Percentiles rank a stretch among this genome's conserved stretches.
phyloP scores from a whole-genome alignment of 2,797 vertebrate species.

The Phrynocephalus vlangalii region DNA sequence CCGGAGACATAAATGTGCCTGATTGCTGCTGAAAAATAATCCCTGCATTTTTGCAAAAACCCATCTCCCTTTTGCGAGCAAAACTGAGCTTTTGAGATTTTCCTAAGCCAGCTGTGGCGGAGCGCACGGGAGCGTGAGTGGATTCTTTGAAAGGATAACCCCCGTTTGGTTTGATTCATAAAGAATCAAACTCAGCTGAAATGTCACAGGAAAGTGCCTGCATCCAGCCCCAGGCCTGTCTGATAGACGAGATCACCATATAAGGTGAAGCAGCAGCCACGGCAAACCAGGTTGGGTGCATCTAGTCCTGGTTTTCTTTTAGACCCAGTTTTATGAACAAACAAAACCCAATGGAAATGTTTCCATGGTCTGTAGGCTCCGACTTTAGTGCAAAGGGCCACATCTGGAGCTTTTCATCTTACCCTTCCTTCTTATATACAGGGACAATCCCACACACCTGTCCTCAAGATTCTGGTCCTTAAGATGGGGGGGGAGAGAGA shows the following conservation, averaged over 20 bases:
- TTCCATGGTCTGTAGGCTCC: too few species aligned
- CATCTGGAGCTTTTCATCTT: too few species aligned
- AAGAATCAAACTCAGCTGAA: slow-evolving; percentile 64
- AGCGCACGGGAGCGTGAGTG: slow-evolving; percentile 39
- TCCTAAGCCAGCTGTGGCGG: slow-evolving; percentile 4
- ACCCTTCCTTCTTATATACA: too few species aligned
- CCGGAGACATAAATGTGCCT: slow-evolving; percentile 42
- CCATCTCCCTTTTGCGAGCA: slow-evolving; percentile 2
- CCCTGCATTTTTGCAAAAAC: background rate
- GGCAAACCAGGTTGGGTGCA: slow-evolving; percentile 61
- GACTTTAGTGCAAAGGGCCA: too few species aligned
- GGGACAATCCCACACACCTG: too few species aligned
- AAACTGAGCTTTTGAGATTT: slow-evolving; percentile 26
- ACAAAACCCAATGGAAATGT: too few species aligned
- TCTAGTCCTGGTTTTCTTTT: slow-evolving; percentile 47
- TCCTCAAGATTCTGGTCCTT: too few species aligned
- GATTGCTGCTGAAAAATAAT: slow-evolving; percentile 41
- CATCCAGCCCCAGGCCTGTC: slow-evolving; percentile 55
- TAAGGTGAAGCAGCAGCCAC: slow-evolving; percentile 5
- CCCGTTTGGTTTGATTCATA: slow-evolving; percentile 61
- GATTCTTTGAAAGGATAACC: slow-evolving; percentile 48
- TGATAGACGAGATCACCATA: slow-evolving; percentile 48
- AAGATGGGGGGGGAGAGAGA: too few species aligned
- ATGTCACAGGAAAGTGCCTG: slow-evolving; percentile 57
- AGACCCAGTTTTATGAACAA: slow-evolving; percentile 5